Percentiles rank a stretch among this genome's conserved stretches.
These are phyloP conservation scores for Bradypodion ventrale DNA, from an alignment of 2,797 vertebrate species.

Conservation along the genomic window DNA sequence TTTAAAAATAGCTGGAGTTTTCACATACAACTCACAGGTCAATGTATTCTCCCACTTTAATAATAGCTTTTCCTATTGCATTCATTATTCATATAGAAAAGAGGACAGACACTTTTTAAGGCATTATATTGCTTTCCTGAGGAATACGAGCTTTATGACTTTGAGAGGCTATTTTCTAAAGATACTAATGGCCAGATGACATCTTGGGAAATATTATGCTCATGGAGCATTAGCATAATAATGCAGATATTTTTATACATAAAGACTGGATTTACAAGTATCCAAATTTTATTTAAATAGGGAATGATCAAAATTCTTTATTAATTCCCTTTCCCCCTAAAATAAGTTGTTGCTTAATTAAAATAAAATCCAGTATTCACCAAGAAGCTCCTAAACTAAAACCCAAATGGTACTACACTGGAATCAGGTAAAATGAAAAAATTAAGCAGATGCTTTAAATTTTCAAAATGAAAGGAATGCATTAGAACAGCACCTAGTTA, in stretches of 20 bases:
- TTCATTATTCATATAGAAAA: slow-evolving; percentile 66
- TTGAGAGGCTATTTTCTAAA: slow-evolving; percentile 71
- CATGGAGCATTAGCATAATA: slow-evolving; percentile 67
- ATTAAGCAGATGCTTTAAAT: not conserved
- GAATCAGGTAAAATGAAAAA: not conserved
- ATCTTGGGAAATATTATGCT: slow-evolving; percentile 69
- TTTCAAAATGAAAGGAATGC: not conserved
- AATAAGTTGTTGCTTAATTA: slow-evolving; percentile 39
- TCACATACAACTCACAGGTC: slow-evolving; percentile 56
- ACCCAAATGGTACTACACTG: slow-evolving; percentile 21
- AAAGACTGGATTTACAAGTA: slow-evolving; percentile 62
- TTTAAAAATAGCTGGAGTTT: slow-evolving; percentile 55
- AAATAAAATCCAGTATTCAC: slow-evolving; percentile 56
- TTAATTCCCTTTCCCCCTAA: slow-evolving; percentile 32
- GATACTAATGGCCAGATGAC: slow-evolving; percentile 69
- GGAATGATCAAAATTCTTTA: slow-evolving; percentile 61
- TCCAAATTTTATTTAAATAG: slow-evolving; percentile 65
- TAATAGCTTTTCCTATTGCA: slow-evolving; percentile 62
- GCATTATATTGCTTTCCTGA: slow-evolving; percentile 68
- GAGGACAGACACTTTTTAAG: slow-evolving; percentile 65
- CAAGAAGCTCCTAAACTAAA: slow-evolving; percentile 44
- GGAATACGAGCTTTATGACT: slow-evolving; percentile 69
- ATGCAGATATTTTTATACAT: slow-evolving; percentile 66
- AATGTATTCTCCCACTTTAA: slow-evolving; percentile 64
- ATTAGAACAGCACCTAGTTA: not conserved